Percentiles rank a stretch among this genome's conserved stretches.
These are phyloP conservation scores for Alligator mississippiensis DNA, from an alignment of 2,113 vertebrate genomes.

Conservation along the genomic window DNA sequence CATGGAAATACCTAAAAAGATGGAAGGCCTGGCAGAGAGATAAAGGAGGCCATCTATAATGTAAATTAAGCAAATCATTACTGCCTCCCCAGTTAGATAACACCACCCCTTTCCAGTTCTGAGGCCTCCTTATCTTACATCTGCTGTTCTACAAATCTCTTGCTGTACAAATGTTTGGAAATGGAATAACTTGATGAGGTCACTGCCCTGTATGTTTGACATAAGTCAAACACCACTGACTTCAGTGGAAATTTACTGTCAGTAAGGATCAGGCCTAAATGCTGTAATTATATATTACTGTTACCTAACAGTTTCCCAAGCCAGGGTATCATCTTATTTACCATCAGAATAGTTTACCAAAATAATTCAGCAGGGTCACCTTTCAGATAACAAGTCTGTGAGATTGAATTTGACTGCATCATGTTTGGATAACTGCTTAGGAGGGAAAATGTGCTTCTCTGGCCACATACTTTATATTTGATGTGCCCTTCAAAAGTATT, in stretches of 20 bases:
- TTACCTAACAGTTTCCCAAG: neutral
- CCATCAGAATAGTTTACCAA: neutral
- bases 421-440: neutral
- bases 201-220: neutral
- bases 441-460: neutral
- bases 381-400: neutral
- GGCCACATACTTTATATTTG: neutral
- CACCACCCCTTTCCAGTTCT: conserved; percentile 3
- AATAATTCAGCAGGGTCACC: neutral
- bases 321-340: neutral
- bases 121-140: conserved; percentile 10
- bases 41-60: neutral
- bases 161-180: neutral
- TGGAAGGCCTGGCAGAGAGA: neutral
- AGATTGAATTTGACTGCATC: neutral
- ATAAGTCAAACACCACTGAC: neutral
- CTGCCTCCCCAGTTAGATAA: neutral
- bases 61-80: conserved; percentile 31
- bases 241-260: neutral
- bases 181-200: neutral
- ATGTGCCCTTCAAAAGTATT: neutral
- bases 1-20: neutral
- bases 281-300: neutral
- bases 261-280: neutral
- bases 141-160: neutral